These are phyloP conservation scores for Dasyurus viverrinus DNA, from an alignment of 2,113 vertebrate species.

Conservation along the genomic window DNA sequence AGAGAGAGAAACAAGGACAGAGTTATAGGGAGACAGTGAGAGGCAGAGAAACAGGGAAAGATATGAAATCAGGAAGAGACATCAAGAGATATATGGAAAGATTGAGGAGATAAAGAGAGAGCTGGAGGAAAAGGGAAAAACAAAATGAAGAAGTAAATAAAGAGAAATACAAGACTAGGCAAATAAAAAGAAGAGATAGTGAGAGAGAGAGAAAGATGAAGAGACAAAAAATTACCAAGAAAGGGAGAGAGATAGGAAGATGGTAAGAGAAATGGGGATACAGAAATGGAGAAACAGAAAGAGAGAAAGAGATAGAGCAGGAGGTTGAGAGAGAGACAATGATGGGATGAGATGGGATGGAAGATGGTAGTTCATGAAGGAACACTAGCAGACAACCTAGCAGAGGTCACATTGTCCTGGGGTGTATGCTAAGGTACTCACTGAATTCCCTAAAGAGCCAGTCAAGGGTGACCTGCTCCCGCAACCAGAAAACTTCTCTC, in stretches of 20 bases:
- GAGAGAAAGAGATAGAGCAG: not conserved
- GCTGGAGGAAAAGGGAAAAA: not conserved
- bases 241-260: not conserved
- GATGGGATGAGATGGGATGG: not conserved
- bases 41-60: not conserved
- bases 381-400: not conserved
- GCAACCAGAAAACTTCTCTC: conserved; percentile 71
- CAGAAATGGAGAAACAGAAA: not conserved
- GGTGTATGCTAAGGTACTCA: conserved; percentile 31
- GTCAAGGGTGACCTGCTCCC: conserved; percentile 57
- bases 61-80: not conserved
- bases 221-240: not conserved
- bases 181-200: not conserved
- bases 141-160: no score
- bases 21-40: not conserved
- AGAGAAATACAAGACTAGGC: not conserved
- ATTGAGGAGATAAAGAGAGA: not conserved
- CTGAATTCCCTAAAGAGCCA: conserved; percentile 67
- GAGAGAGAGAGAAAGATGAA: not conserved
- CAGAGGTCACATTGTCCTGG: not conserved
- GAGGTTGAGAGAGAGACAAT: not conserved
- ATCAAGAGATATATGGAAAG: not conserved
- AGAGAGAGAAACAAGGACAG: not conserved
- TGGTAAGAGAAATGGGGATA: not conserved
- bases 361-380: not conserved